Base-by-base conservation (phyloP, 2,888 invertebrate genomes). In the Podotricha telesiphe region DNA sequence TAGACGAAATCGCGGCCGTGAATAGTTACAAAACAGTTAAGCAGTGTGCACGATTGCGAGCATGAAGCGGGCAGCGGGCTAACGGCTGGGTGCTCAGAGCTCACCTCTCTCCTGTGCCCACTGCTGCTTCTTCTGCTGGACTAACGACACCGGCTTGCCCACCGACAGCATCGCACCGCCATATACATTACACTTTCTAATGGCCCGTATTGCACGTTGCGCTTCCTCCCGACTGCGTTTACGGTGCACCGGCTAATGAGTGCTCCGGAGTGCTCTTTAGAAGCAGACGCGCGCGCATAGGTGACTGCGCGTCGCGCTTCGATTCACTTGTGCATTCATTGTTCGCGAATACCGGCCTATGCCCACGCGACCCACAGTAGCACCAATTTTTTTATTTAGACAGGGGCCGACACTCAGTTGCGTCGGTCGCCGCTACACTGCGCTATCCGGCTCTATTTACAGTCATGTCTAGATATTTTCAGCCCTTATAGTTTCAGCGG, bases 101-200 rank as follows among this genome's bases (percentile, higher is more conserved):
- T 83, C 93, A 98, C 98, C 98, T 95, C 95, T 95, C 94, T 98
- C 98, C 88, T 94, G 95, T 78, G 97, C 98, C 98, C 98, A 98
- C 95, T 98, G 98, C 82, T 96, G 94, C 87, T 96, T 96, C 91
- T 98, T 98, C 91, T 96, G 95, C 93, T 98, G 97, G 80, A 98
- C 94, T 84, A 97, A 92, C 75, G 97, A 95, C 79, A 88, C 86
- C 79, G 88, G 88, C 84, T 91, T 91, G 85, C 88, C 87, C 84
- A 92, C 91, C 77, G 92, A 88, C 89, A 92, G 87, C 93, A 92
- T 92, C 87, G 89, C 91, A 88, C 86, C 74, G 77, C 84, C 82
- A 82, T 86, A 84, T 83, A 85, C 91, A 91, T 90, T 86, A 89
- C 91, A 91, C 90, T 91, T 91, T 91, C 91, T 89, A 91, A 91